Percentiles rank a stretch among this genome's conserved stretches.
Evolutionary conservation across 1,140 invertebrate species (phyloP).

Genomic region (Bombus waltoni): DNA sequence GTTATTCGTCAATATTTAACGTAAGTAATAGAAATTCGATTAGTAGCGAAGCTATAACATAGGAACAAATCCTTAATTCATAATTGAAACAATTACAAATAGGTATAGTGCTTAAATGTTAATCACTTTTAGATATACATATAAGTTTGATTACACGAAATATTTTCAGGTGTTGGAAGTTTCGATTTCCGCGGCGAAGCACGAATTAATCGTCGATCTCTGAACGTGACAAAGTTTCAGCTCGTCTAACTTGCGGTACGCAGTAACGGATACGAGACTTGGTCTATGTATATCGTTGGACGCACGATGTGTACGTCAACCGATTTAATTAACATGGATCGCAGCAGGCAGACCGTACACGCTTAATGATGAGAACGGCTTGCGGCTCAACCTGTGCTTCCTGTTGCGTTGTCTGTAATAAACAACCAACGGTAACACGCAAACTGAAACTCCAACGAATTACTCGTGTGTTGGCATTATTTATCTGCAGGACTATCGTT

Average conservation of each 20-base stretch:
- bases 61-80: neutral
- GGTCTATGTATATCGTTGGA: constrained; percentile 29
- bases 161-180: constrained; percentile 4
- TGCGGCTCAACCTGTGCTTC: constrained; percentile 58
- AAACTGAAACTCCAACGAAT: constrained; percentile 11
- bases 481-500: neutral
- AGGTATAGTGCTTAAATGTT: neutral
- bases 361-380: constrained; percentile 71
- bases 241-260: constrained; percentile 37
- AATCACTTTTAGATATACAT: neutral
- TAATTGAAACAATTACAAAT: neutral
- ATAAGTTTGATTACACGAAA: neutral
- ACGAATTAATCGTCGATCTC: constrained; percentile 50
- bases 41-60: neutral
- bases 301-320: constrained; percentile 56
- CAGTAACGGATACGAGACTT: constrained; percentile 24
- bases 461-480: neutral
- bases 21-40: neutral
- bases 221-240: constrained; percentile 46
- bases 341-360: constrained; percentile 54
- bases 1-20: neutral
- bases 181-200: neutral
- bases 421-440: constrained; percentile 54
- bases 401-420: constrained; percentile 69
- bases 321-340: constrained; percentile 75